Conservation (phyloP, 2,888 invertebrate genomes). For the Drosophila longiperda region DNA sequence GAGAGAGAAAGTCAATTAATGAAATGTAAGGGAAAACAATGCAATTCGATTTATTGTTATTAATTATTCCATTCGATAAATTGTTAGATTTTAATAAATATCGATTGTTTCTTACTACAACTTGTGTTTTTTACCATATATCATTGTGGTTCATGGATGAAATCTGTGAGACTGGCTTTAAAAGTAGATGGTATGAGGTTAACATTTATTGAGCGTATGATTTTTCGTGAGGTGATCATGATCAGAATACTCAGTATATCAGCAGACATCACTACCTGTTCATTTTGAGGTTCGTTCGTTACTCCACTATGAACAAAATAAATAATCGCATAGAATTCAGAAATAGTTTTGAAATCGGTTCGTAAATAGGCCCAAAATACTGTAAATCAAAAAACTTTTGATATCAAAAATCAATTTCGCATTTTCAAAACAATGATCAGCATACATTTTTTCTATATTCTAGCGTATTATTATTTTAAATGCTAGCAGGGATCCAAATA, state of each 20-base stretch:
- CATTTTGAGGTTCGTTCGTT: background rate
- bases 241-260: background rate
- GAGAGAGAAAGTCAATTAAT: background rate
- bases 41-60: constrained; percentile 8
- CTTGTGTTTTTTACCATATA: background rate
- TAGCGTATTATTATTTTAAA: background rate
- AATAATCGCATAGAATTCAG: background rate
- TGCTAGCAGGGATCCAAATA: background rate
- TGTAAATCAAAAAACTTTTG: background rate
- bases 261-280: background rate
- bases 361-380: background rate
- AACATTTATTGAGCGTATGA: background rate
- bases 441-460: background rate
- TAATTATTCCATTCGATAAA: constrained; percentile 8
- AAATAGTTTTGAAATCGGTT: background rate
- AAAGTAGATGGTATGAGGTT: background rate
- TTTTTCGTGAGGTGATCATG: constrained; percentile 1
- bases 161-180: background rate
- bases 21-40: constrained; percentile 20
- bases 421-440: background rate
- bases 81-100: constrained; percentile 11
- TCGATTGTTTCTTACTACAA: background rate
- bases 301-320: background rate
- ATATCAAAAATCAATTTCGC: background rate
- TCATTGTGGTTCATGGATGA: background rate